Percentiles rank a stretch among this genome's conserved stretches.
Conservation (phyloP, 2,797 vertebrate species). For the Pyrrhura leucotis region DNA sequence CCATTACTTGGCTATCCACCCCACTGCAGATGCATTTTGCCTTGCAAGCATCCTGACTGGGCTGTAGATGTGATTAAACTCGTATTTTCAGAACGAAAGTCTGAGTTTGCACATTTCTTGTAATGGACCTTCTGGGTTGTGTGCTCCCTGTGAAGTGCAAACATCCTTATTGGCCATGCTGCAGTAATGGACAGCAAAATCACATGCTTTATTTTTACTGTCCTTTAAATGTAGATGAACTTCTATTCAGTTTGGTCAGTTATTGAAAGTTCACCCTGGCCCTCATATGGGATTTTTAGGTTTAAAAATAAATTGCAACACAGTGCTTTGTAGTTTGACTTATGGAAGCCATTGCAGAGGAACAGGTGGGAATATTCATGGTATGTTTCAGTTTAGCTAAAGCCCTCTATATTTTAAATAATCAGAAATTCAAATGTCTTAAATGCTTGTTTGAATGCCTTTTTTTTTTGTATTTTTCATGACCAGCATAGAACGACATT, state of each 20-base stretch:
- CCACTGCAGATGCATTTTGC: not conserved
- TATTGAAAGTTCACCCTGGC: not conserved
- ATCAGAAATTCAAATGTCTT: not conserved
- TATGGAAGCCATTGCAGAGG: not conserved
- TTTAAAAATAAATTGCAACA: not conserved
- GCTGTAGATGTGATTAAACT: not conserved
- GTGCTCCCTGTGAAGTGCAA: not conserved
- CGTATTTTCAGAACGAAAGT: not conserved
- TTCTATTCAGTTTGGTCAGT: not conserved
- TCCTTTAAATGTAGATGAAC: not conserved
- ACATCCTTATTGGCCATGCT: not conserved
- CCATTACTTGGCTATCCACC: not conserved
- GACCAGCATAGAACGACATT: not conserved
- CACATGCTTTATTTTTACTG: not conserved
- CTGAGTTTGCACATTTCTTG: not conserved
- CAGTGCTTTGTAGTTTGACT: not conserved
- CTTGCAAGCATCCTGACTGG: not conserved
- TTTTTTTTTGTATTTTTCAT: not conserved
- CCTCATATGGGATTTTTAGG: accelerated
- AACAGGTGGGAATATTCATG: not conserved
- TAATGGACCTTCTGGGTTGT: not conserved
- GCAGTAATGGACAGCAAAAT: not conserved
- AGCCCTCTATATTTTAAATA: not conserved
- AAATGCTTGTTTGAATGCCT: not conserved
- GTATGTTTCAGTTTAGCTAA: not conserved